Conservation (phyloP, 2,113 vertebrate species). For the Serilophus lunatus region DNA sequence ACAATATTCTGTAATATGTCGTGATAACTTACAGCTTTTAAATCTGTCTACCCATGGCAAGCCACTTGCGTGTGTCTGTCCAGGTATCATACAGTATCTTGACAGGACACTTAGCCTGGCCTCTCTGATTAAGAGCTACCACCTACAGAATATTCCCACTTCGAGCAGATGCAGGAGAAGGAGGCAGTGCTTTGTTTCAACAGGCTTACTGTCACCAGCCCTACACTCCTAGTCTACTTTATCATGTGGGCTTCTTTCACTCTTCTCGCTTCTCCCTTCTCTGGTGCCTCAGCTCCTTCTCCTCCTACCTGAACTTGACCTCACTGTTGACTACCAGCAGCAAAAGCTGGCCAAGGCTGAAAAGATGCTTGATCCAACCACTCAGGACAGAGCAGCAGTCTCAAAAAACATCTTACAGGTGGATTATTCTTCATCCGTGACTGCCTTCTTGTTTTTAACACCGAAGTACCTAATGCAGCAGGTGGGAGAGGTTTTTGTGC, state of each 20-base stretch:
- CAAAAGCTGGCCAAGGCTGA: not conserved
- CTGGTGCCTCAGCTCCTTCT: not conserved
- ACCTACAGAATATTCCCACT: not conserved
- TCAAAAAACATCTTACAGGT: not conserved
- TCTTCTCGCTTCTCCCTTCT: not conserved
- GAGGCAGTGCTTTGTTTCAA: not conserved
- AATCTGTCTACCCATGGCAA: not conserved
- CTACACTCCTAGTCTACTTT: not conserved
- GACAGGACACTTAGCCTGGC: not conserved
- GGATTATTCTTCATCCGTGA: not conserved
- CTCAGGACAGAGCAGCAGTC: not conserved
- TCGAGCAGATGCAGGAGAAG: not conserved
- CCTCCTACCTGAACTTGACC: not conserved
- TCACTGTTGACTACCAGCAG: fast-evolving
- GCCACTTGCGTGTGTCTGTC: not conserved
- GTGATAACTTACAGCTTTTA: not conserved
- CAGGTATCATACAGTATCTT: not conserved
- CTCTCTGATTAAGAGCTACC: not conserved
- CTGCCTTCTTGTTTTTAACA: not conserved
- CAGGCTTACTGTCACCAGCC: not conserved
- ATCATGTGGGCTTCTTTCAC: not conserved
- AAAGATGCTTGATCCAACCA: not conserved
- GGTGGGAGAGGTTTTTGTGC: not conserved
- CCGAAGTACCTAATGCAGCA: not conserved
- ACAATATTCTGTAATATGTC: not conserved